A percentile compares a stretch with the other conserved stretches of the same genome.
These are phyloP conservation scores for Ploceus nigricollis DNA, from an alignment of 2,113 vertebrate species.

Conservation along the genomic window DNA sequence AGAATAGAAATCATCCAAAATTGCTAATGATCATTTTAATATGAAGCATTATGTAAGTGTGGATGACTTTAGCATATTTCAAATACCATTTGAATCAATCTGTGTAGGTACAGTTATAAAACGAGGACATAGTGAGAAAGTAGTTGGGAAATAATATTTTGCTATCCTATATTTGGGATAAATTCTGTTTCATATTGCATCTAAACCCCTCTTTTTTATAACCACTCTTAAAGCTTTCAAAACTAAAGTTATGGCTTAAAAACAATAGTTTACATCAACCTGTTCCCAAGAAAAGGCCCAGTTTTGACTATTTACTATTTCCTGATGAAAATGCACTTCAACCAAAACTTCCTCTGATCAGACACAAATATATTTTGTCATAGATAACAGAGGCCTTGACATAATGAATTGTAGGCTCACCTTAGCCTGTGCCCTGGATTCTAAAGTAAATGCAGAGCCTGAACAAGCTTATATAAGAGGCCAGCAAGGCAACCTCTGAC, in stretches of 20 bases:
- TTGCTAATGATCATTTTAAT: not conserved
- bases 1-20: not conserved
- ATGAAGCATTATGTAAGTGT: not conserved
- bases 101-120: constrained; percentile 15
- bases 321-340: not conserved
- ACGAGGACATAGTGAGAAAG: not conserved
- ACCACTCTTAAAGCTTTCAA: not conserved
- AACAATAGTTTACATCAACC: not conserved
- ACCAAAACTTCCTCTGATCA: not conserved
- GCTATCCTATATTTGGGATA: not conserved
- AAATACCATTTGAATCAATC: constrained; percentile 12
- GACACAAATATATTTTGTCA: not conserved
- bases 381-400: not conserved
- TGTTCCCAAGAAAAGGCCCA: not conserved
- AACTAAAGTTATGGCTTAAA: not conserved
- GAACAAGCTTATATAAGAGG: not conserved
- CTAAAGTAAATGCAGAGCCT: not conserved
- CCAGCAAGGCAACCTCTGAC: not conserved
- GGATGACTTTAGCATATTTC: constrained; percentile 13
- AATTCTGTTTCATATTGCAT: not conserved
- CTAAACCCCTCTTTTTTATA: not conserved
- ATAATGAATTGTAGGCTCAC: not conserved
- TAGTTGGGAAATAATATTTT: not conserved
- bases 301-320: not conserved
- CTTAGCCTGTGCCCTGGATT: not conserved